Evolutionary conservation across 2,888 invertebrate species (phyloP).

Genomic region (Subacronicta megacephala): DNA sequence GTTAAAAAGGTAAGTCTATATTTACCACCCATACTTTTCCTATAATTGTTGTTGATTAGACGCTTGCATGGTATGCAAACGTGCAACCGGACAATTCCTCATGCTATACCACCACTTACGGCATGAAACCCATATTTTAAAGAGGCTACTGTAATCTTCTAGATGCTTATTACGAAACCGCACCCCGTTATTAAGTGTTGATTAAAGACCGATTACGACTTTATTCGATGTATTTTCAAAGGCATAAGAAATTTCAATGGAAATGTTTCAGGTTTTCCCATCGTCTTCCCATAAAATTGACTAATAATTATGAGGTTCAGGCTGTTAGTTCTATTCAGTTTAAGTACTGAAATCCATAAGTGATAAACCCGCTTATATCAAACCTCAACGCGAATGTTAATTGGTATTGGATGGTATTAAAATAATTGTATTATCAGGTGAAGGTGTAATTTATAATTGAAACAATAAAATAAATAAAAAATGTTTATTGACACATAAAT

Average conservation of each 20-base stretch:
- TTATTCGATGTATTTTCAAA: conserved; percentile 35
- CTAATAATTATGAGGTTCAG: no score
- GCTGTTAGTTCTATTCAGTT: neutral
- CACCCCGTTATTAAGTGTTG: conserved; percentile 65
- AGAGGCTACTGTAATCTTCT: conserved; percentile 44
- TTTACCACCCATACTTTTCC: conserved; percentile 50
- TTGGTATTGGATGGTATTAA: no score
- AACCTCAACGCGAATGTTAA: no score
- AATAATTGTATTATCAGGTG: no score
- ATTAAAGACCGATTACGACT: conserved; percentile 53
- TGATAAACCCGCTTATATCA: neutral
- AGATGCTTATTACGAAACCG: conserved; percentile 48
- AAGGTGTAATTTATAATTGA: no score
- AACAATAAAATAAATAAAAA: no score
- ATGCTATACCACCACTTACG: conserved; percentile 62
- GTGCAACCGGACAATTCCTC: conserved; percentile 49
- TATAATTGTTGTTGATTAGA: conserved; percentile 53
- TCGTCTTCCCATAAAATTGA: neutral
- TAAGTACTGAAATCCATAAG: neutral
- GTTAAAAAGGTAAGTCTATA: conserved; percentile 34
- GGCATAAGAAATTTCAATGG: conserved; percentile 23
- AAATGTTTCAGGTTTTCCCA: conserved; percentile 13
- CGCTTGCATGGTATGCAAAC: conserved; percentile 42
- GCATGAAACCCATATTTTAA: conserved; percentile 66
- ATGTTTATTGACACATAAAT: no score